Evolutionary conservation across 2,113 vertebrate genomes (phyloP).

Genomic region (Dunckerocampus dactyliophorus): DNA sequence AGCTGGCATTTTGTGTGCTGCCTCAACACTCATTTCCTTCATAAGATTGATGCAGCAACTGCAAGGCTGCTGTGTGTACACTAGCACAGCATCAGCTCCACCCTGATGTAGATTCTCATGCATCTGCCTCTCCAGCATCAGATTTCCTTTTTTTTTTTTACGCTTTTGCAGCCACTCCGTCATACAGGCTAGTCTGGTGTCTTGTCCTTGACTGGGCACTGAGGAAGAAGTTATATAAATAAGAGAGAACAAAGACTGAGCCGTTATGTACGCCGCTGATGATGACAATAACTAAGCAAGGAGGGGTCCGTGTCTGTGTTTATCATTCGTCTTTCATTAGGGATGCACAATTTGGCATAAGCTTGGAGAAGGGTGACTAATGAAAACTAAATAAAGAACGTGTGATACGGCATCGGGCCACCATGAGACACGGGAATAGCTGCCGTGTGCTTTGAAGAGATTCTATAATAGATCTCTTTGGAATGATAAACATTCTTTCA

Average conservation of each 20-base stretch:
- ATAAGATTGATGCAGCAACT: constrained; percentile 72
- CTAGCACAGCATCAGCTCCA: constrained; percentile 19
- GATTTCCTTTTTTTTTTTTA: not conserved
- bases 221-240: constrained; percentile 40
- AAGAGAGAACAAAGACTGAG: constrained; percentile 34
- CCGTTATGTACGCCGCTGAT: constrained; percentile 30
- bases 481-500: not conserved
- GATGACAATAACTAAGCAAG: constrained; percentile 21
- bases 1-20: constrained; percentile 56
- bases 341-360: not conserved
- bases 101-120: constrained; percentile 13
- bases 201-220: constrained; percentile 13
- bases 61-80: constrained; percentile 57
- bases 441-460: not conserved
- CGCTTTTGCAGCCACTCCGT: not conserved
- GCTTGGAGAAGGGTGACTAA: not conserved
- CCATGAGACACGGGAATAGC: not conserved
- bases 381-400: not conserved
- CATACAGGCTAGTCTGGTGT: not conserved
- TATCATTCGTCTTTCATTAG: constrained; percentile 7
- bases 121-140: constrained; percentile 15
- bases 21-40: constrained; percentile 66
- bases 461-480: not conserved
- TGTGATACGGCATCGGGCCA: not conserved
- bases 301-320: not conserved